Base-by-base conservation (phyloP, 2,797 vertebrate genomes). In the Nyctalus aviator region DNA sequence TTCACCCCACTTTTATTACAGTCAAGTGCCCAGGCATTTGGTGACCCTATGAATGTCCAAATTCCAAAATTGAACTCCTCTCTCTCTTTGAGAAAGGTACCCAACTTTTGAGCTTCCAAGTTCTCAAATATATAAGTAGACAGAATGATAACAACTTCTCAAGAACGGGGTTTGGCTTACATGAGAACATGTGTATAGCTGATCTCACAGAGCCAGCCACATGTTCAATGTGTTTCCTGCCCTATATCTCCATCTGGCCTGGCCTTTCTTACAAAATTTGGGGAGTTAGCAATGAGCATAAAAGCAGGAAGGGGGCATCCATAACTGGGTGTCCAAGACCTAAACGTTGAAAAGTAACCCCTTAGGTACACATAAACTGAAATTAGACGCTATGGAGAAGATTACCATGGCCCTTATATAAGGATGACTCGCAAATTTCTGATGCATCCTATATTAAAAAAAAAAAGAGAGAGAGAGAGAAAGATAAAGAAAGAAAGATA, bases 331-430 rank as follows among this genome's bases (percentile, higher is more conserved):
- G 8, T 69, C n/a, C 77, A 18, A 53, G 41, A 76, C n/a, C 30
- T 84, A 79, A 62, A 76, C 13, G 55, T 88, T 75, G 15, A 73
- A 86, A 82, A 92, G 10, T 25, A 68, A 44, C 30, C n/a, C 13
- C 53, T 76, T 17, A 8, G 14, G 62, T 64, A 30, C 17, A 68
- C 64, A 10, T 20, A 35, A 17, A 35, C n/a, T 68, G n/a, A 35
- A 32, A 35, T 32, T 68, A 18, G 64, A 68, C 1, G 2, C n/a
- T 20, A 20, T 0, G 0, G 64, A 32, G 64, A 2, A 32, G 17
- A 64, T 64, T n/a, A 68, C 8, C 7, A 68, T 20, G 64, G 64
- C n/a, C 17, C 64, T 8, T 66, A n/a, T 17, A 0, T 17, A 68
- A 35, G n/a, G n/a, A 18, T 35, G n/a, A 68, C 64, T 32, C 2